Conservation (phyloP, 2,888 invertebrate species). For the Syrphus vitripennis region DNA sequence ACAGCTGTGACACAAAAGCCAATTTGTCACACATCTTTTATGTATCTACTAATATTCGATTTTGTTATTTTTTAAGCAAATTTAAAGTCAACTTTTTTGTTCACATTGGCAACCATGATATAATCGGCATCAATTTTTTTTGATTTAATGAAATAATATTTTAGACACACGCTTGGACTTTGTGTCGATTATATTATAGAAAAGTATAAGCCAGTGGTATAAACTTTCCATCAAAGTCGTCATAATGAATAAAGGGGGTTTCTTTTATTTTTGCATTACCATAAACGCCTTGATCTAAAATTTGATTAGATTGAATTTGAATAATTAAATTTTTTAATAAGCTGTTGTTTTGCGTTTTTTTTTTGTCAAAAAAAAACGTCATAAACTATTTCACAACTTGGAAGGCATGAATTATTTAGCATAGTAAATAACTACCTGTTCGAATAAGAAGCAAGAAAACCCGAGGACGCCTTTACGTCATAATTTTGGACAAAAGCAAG, state of each 20-base stretch:
- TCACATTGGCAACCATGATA: background rate
- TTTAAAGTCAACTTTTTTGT: no score
- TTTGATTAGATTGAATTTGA: background rate
- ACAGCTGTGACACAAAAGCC: no score
- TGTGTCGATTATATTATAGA: background rate
- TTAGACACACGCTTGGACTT: background rate
- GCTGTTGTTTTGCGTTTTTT: background rate
- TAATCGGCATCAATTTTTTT: no score
- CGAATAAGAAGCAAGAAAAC: no score
- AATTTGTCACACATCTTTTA: no score
- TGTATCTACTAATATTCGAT: no score
- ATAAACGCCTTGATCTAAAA: background rate
- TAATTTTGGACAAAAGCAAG: no score
- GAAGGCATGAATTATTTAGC: no score
- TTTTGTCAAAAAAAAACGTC: background rate
- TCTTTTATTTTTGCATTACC: slow-evolving; percentile 20
- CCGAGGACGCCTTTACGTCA: no score
- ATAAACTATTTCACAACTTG: no score
- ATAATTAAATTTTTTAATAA: background rate
- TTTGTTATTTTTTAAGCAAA: no score
- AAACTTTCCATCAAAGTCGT: background rate
- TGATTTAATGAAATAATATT: background rate
- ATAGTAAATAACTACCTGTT: no score
- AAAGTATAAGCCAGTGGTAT: background rate
- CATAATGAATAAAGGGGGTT: slow-evolving; percentile 33